phyloP scores from a whole-genome alignment of 2,113 vertebrate genomes.

The Esox niger region DNA sequence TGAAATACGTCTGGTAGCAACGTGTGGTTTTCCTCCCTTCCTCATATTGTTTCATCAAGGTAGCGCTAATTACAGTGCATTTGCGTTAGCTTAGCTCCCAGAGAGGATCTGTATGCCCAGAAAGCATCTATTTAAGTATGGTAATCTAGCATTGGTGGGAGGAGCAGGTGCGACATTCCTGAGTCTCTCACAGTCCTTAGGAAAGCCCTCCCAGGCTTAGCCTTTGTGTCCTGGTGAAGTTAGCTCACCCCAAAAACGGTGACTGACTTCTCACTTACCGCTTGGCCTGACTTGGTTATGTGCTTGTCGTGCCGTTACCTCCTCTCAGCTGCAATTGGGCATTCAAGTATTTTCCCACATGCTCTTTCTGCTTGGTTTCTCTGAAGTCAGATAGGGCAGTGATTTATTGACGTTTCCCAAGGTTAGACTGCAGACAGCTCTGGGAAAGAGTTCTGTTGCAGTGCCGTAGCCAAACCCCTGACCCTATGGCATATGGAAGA shows the following conservation, averaged over 20 bases:
- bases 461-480: neutral
- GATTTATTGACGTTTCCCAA: slow-evolving; percentile 17
- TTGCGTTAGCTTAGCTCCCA: neutral
- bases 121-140: neutral
- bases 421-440: slow-evolving; percentile 12
- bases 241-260: neutral
- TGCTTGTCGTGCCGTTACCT: neutral
- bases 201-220: slow-evolving; percentile 11
- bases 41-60: neutral
- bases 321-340: neutral
- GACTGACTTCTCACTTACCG: neutral
- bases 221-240: neutral
- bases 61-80: neutral
- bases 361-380: neutral
- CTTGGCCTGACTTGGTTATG: neutral
- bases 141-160: neutral
- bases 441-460: slow-evolving; percentile 6
- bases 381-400: neutral
- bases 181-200: neutral
- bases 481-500: neutral
- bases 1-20: neutral
- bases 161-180: slow-evolving; percentile 23
- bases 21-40: neutral
- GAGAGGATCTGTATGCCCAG: neutral
- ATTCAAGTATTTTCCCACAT: slow-evolving; percentile 5